A percentile compares a stretch with the other conserved stretches of the same genome.
Evolutionary conservation across 1,140 invertebrate species (phyloP).

Genomic region (Pinna nobilis): DNA sequence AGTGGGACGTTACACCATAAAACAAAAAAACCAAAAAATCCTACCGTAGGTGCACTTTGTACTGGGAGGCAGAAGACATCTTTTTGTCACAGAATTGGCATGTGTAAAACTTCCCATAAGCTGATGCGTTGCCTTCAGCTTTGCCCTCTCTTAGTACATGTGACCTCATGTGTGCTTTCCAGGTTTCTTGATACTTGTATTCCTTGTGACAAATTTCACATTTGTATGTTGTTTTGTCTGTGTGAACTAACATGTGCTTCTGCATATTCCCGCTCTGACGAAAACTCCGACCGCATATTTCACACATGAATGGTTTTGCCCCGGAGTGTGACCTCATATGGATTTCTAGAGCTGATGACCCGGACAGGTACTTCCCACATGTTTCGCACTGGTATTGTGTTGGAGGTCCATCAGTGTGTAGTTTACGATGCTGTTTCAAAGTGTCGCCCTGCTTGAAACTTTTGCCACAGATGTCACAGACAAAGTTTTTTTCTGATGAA

Average conservation of each 20-base stretch:
- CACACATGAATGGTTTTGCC: slow-evolving; percentile 87
- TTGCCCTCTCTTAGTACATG: slow-evolving; percentile 32
- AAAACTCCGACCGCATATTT: slow-evolving; percentile 83
- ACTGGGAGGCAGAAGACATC: slow-evolving; percentile 27
- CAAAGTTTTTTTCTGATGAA: slow-evolving; percentile 15
- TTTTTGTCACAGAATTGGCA: slow-evolving; percentile 34
- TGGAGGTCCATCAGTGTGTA: slow-evolving; percentile 72
- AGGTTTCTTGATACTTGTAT: slow-evolving; percentile 31
- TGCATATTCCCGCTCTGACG: slow-evolving; percentile 75
- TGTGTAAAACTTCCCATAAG: slow-evolving; percentile 33
- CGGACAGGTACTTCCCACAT: slow-evolving; percentile 89
- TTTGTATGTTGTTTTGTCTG: slow-evolving; percentile 60
- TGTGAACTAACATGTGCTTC: slow-evolving; percentile 67
- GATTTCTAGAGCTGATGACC: slow-evolving; percentile 93
- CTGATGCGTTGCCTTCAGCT: background rate
- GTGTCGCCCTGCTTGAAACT: slow-evolving; percentile 41
- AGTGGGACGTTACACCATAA: too few relatives aligned
- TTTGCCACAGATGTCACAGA: slow-evolving; percentile 46
- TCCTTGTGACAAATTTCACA: slow-evolving; percentile 66
- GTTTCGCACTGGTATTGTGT: slow-evolving; percentile 86
- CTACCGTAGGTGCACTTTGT: slow-evolving; percentile 35
- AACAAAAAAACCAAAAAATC: too few relatives aligned
- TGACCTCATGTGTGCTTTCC: slow-evolving; percentile 31
- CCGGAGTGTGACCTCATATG: slow-evolving; percentile 94
- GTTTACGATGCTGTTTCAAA: slow-evolving; percentile 30